Percentiles rank a stretch among this genome's conserved stretches.
Conservation (phyloP, 2,888 invertebrate genomes). For the Meiosimyza platycephala region DNA sequence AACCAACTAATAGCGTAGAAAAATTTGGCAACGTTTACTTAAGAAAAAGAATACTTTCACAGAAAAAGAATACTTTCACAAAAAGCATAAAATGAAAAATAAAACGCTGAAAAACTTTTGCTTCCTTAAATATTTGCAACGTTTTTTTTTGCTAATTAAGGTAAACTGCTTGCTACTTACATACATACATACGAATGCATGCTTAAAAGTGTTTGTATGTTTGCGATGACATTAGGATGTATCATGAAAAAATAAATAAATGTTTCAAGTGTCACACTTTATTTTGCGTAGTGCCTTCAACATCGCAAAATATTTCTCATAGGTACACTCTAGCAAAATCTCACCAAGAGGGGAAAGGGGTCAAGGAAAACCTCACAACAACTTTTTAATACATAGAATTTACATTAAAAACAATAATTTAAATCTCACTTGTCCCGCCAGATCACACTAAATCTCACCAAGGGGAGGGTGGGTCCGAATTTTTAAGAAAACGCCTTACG, state of each 20-base stretch:
- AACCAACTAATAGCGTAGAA: constrained; percentile 5
- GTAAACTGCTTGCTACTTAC: not conserved
- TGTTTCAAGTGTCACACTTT: too few relatives aligned
- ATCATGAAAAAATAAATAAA: not conserved
- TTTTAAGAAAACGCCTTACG: too few relatives aligned
- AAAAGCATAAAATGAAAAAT: not conserved
- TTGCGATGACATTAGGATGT: not conserved
- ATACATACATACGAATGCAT: not conserved
- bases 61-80: not conserved
- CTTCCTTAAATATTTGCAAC: constrained; percentile 3
- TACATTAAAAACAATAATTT: too few relatives aligned
- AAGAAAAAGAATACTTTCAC: not conserved
- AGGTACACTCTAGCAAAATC: too few relatives aligned
- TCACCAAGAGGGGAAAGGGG: too few relatives aligned
- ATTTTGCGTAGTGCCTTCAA: too few relatives aligned
- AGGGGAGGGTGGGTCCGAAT: too few relatives aligned
- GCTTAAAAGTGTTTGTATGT: not conserved
- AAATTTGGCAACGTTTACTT: constrained; percentile 1
- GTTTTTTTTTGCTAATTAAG: constrained; percentile 24
- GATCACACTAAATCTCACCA: too few relatives aligned
- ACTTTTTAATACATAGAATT: too few relatives aligned
- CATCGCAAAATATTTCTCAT: too few relatives aligned
- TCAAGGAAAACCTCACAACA: too few relatives aligned
- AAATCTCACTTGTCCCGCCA: too few relatives aligned
- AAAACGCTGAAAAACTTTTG: not conserved